Base-by-base conservation (phyloP, 2,888 invertebrate genomes). In the Nomada goodeniana region DNA sequence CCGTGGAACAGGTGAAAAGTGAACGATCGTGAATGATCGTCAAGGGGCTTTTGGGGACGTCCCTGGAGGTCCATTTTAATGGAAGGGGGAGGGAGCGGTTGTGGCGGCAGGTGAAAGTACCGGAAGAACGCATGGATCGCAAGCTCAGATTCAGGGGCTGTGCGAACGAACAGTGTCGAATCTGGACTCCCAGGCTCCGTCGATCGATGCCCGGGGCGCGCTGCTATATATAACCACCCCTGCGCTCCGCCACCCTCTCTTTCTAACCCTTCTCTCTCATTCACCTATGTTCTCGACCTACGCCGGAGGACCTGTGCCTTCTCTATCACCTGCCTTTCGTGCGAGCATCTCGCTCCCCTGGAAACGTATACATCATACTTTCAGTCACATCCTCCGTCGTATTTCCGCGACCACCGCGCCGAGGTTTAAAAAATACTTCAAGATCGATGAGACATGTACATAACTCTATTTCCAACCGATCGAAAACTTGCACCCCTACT, bases 131-230 rank as follows among this genome's bases (percentile, higher is more conserved):
- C 60, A 53, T 68, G 68, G 79, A 77, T 68, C 76, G 65, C 67
- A 20, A 61, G 71, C 68, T 68, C 47, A 42, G 83, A 75, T 84
- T 82, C 84, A 78, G 80, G 68, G 81, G 85, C 83, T 86, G 82
- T 86, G 82, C 84, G 84, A 83, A 83, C 83, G 87, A 86, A 89
- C 88, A 85, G 84, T 86, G 89, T 88, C 88, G 89, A 91, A 91
- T 92, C 91, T 88, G 90, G 84, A 89, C 89, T 90, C 91, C 92
- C 92, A 91, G 92, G 92, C 90, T 88, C 89, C 88, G 89, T 89
- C 92, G 92, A 93, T 93, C 92, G 92, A 93, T 93, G 92, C 92
- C 91, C 92, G 89, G 92, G 91, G 91, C 91, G 83, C 89, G 89
- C 83, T 89, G 50, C 89, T 89, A 89, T 91, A 90, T 90, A 91